Conservation (phyloP, 2,113 vertebrate genomes). For the Rattus rattus region DNA sequence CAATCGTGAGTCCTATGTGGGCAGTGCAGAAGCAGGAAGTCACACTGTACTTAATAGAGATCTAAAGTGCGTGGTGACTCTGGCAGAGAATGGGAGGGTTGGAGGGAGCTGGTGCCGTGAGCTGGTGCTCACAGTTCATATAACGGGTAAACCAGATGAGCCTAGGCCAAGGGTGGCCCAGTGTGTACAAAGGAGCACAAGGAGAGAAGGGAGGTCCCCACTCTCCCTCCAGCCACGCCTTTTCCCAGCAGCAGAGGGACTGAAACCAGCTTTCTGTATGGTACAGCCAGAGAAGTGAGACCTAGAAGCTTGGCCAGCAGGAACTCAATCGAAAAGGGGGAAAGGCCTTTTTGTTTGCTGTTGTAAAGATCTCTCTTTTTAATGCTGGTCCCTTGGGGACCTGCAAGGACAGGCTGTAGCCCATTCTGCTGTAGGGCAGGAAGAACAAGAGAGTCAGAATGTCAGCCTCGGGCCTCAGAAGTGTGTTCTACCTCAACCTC, state of each 20-base stretch:
- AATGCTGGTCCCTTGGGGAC: neutral
- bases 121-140: fast-evolving
- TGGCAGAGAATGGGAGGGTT: neutral
- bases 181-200: neutral
- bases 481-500: neutral
- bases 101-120: neutral
- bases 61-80: neutral
- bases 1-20: neutral
- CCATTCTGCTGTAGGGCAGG: neutral
- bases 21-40: neutral
- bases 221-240: neutral
- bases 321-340: neutral
- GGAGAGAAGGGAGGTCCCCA: neutral
- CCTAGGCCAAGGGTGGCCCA: neutral
- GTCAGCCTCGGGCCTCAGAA: neutral
- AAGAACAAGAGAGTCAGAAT: neutral
- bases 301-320: neutral
- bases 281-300: neutral
- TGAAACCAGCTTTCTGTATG: slow-evolving; percentile 54
- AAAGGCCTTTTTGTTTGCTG: too few species aligned
- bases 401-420: neutral
- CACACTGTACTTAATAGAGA: neutral
- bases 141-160: fast-evolving
- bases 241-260: neutral
- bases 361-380: neutral